phyloP scores from a whole-genome alignment of 30 jellyfish, hydroid and myxozoan genomes.

The Catostylus mosaicus region DNA sequence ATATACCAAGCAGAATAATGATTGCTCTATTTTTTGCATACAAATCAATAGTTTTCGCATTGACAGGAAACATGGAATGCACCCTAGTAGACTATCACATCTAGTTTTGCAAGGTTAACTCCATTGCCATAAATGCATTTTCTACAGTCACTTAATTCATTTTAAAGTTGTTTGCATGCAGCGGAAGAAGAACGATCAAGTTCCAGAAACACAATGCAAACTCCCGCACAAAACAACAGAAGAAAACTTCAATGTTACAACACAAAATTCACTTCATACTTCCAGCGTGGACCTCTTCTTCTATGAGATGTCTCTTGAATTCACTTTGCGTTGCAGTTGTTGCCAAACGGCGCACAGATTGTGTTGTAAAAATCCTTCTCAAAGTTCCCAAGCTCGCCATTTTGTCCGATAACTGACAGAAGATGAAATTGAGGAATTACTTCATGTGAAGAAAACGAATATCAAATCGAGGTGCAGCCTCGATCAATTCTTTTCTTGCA shows the following conservation, averaged over 20 bases:
- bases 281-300: conserved; percentile 80
- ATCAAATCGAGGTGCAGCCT: background rate
- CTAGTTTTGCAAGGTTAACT: no score
- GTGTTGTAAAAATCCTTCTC: conserved; percentile 35
- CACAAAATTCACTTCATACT: conserved; percentile 1
- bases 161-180: no score
- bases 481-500: background rate
- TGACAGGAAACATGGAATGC: no score
- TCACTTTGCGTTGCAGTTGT: conserved; percentile 46
- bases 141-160: no score
- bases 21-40: no score
- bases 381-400: conserved; percentile 37
- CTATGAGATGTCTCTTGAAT: conserved; percentile 55
- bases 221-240: background rate
- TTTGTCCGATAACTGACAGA: background rate
- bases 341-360: conserved; percentile 65
- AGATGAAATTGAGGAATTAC: background rate
- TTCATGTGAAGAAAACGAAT: background rate
- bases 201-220: background rate
- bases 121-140: no score
- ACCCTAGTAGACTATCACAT: no score
- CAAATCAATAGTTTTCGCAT: no score
- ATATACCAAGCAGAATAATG: no score
- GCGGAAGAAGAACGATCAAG: no score
- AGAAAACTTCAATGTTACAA: background rate